phyloP scores from a whole-genome alignment of 1,140 invertebrate genomes.

The Dinothrombium tinctorium region DNA sequence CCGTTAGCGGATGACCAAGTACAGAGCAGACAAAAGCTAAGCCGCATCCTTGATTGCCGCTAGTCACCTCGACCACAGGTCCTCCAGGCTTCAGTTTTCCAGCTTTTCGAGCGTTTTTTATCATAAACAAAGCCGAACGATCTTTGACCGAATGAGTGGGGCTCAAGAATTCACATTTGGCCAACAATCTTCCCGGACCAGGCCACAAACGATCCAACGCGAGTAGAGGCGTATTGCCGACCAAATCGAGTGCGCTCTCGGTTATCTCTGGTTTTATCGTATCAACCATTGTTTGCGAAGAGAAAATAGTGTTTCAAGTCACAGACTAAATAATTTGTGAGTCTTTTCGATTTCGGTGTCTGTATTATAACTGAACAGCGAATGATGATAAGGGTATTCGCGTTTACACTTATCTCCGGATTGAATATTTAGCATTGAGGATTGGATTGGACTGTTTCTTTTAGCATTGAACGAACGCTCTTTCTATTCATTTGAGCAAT shows the following conservation, averaged over 20 bases:
- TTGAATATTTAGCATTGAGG: too few relatives aligned
- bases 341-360: too few relatives aligned
- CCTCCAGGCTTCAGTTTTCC: conserved; percentile 4
- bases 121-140: conserved; percentile 9
- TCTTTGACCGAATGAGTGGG: conserved; percentile 7
- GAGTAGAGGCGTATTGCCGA: conserved; percentile 10
- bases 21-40: conserved; percentile 7
- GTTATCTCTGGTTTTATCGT: too few relatives aligned
- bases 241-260: not conserved
- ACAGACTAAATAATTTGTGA: too few relatives aligned
- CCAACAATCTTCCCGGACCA: conserved; percentile 10
- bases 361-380: too few relatives aligned
- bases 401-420: too few relatives aligned
- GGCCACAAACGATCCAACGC: conserved; percentile 11
- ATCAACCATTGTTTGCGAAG: too few relatives aligned
- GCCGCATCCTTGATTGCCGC: conserved; percentile 11
- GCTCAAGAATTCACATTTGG: conserved; percentile 12
- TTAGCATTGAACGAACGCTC: too few relatives aligned
- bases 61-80: conserved; percentile 9
- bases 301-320: too few relatives aligned
- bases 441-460: too few relatives aligned
- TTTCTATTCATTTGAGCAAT: too few relatives aligned
- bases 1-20: conserved; percentile 6
- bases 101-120: conserved; percentile 5
- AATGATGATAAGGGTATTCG: too few relatives aligned